Evolutionary conservation across 2,113 vertebrate species (phyloP), one percentile per base, ranked within the genome.

Genomic region (Nyctibius bracteatus): DNA sequence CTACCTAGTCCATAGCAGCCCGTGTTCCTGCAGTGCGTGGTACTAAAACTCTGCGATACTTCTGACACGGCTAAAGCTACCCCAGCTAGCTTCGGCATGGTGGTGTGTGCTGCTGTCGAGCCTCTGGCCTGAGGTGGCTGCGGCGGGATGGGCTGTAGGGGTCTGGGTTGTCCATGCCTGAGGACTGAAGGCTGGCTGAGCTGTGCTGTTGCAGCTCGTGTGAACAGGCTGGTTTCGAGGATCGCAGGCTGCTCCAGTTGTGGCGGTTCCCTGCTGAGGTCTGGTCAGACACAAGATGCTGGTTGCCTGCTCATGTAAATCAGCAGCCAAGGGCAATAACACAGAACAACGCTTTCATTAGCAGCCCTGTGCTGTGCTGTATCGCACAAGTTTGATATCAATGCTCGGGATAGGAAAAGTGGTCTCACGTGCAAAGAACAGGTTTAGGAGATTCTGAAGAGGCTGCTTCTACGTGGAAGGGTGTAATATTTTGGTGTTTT

Each of bases 81-180:
- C 59, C 17, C 35, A 21, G 1, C 14, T 10, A 5, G 25, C 17
- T 14, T 51, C 49, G 70, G 51, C 12, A 1, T 0, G 2, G 57
- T 6, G 27, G 5, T 37, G 21, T 23, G 43, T 8, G 51, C 57
- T 71, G 66, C 68, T 58, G 16, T 20, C 0, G 0, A 24, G 57
- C 28, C 17, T 35, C 78, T 59, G 54, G 43, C 47, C 31, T 18
- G n/a, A 22, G 39, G 13, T 71, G n/a, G 20, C 59, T n/a, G 51
- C 6, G 31, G 28, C 33, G 43, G 30, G 24, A 13, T 8, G 27
- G 73, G 41, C 49, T 77, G 49, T 10, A 24, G 68, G 17, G 44
- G 33, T 6, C 31, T 37, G 51, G 1, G 7, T 31, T 66, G 43
- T 12, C 27, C 6, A 0, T 44, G 35, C 17, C 72, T 0, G 0